Conservation (phyloP, 2,888 invertebrate genomes). For the Nephrotoma appendiculata region DNA sequence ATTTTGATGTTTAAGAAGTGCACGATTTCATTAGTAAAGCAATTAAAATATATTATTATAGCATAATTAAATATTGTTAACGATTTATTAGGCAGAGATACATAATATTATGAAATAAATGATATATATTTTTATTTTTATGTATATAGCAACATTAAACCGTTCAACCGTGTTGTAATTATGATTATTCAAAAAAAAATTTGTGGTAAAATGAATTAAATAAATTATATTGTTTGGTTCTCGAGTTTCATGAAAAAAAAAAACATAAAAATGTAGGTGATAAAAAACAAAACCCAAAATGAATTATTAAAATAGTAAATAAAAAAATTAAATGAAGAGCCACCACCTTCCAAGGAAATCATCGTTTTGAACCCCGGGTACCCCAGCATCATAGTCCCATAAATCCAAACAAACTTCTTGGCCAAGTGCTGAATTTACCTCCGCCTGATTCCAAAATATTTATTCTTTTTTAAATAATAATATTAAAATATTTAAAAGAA, state of each 20-base stretch:
- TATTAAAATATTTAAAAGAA: neutral
- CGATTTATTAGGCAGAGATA: neutral
- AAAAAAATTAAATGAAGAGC: conserved; percentile 12
- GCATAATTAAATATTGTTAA: neutral
- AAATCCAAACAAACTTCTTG: conserved; percentile 60
- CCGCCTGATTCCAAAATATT: conserved; percentile 39
- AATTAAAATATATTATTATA: neutral
- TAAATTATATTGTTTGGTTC: no score
- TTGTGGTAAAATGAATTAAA: no score
- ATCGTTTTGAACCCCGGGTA: conserved; percentile 62
- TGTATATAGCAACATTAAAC: no score
- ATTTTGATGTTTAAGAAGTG: neutral
- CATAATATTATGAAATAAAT: neutral
- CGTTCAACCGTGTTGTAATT: neutral
- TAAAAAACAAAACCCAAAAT: conserved; percentile 9
- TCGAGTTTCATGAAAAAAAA: neutral
- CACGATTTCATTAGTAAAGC: neutral
- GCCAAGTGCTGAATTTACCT: conserved; percentile 58
- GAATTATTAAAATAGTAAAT: neutral
- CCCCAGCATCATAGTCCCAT: conserved; percentile 74
- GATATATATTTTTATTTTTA: neutral
- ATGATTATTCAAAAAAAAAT: neutral
- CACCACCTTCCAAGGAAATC: conserved; percentile 74
- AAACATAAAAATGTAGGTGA: neutral
- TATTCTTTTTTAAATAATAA: conserved; percentile 13